Evolutionary conservation across 2,113 vertebrate species (phyloP), one percentile per base, ranked within the genome.

Genomic region (Acrocephalus kingi): DNA sequence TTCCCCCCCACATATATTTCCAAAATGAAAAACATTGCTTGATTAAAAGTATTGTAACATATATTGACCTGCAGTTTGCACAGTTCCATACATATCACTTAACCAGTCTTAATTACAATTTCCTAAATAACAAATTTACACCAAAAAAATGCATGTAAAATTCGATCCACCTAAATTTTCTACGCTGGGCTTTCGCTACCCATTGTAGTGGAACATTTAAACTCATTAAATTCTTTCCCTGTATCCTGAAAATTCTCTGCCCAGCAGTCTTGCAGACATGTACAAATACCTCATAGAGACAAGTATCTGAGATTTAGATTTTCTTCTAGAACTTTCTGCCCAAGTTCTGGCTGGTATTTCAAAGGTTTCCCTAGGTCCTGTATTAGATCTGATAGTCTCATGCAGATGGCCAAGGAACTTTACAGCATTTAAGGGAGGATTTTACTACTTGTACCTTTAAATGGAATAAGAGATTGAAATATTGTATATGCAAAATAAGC

Each of bases 111-210:
- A 64, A 68, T 5, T 79, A 8, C 11, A 24, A 58, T 62, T 77
- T 52, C 11, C 13, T 43, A 63, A 82, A 82, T 63, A 82, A 81
- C 1, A 8, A 84, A 83, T 67, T 71, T 39, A 18, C 18, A 43
- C 17, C 3, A 81, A 87, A 69, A 49, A 69, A 52, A 10, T 51
- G 9, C 17, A 75, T 4, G 2, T 51, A 39, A 78, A 33, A 55
- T 67, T 82, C 5, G 10, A 13, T 31, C 12, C 25, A 59, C 22
- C 11, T 39, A 37, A 25, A n/a, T 78, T 58, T 55, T 49, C 37
- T 66, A 8, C 41, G 9, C 5, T 23, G 9, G 2, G 8, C 3
- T 74, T 71, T 71, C 7, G 0, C 11, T 23, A 16, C 10, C 4
- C 31, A 43, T 18, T 15, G 2, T 41, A 43, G 25, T 31, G 35